Conservation (phyloP, 2,797 vertebrate genomes). For the Capromys pilorides region DNA sequence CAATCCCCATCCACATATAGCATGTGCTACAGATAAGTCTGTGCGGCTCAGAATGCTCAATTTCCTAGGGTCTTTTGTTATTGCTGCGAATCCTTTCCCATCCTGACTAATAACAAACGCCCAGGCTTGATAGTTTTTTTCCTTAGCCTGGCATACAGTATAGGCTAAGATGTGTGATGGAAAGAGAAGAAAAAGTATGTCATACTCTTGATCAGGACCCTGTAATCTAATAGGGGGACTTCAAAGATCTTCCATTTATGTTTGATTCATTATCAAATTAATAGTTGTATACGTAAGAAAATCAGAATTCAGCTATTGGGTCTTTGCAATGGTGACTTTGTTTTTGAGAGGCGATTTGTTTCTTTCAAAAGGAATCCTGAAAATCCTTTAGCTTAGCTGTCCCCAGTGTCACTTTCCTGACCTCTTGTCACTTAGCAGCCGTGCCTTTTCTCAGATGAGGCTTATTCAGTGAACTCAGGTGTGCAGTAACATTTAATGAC, state of each 20-base stretch:
- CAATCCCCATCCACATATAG: not conserved
- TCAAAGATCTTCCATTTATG: not conserved
- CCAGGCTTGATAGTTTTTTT: not conserved
- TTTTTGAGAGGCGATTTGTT: conserved; percentile 10
- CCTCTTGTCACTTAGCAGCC: not conserved
- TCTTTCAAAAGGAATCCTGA: conserved; percentile 37
- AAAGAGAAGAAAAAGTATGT: not conserved
- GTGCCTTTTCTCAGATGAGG: not conserved
- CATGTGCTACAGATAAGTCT: not conserved
- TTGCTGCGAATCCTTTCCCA: not conserved
- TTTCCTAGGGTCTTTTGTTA: not conserved
- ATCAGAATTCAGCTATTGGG: conserved; percentile 1
- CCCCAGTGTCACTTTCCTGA: not conserved
- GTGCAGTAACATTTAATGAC: not conserved
- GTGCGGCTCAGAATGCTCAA: not conserved
- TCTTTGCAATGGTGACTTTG: not conserved
- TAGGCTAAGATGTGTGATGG: not conserved
- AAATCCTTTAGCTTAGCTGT: not conserved
- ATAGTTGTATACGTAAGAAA: not conserved
- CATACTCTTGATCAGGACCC: not conserved
- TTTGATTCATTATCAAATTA: not conserved
- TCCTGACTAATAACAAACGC: not conserved
- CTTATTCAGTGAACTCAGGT: not conserved
- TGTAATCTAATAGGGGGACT: not conserved
- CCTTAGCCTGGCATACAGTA: not conserved